phyloP scores from a whole-genome alignment of 2,888 invertebrate species.

The Ectemnius lituratus region DNA sequence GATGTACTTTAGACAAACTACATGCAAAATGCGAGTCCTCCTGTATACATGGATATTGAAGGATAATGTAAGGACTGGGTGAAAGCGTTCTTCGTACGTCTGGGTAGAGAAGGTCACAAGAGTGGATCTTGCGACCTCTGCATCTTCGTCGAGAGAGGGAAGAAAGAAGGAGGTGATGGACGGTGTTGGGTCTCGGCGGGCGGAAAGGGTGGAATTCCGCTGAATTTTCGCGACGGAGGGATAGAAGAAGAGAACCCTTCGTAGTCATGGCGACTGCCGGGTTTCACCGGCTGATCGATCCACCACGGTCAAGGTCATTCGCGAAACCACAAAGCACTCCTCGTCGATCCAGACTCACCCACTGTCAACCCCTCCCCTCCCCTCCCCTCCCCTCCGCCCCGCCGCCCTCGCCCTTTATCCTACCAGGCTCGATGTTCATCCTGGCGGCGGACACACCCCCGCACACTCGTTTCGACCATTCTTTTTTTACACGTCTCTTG shows the following conservation, averaged over 20 bases:
- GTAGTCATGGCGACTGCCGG: slow-evolving; percentile 77
- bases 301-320: slow-evolving; percentile 76
- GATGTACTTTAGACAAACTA: too few relatives aligned
- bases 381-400: too few relatives aligned
- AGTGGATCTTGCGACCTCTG: not conserved
- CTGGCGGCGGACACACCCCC: slow-evolving; percentile 50
- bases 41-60: too few relatives aligned
- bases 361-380: not conserved
- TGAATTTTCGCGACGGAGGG: slow-evolving; percentile 54
- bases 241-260: slow-evolving; percentile 62
- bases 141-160: not conserved
- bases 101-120: not conserved
- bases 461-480: not conserved
- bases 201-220: slow-evolving; percentile 47
- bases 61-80: not conserved
- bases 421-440: slow-evolving; percentile 10
- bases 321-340: slow-evolving; percentile 57
- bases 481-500: not conserved
- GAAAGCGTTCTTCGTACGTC: not conserved
- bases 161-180: not conserved
- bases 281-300: slow-evolving; percentile 73
- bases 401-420: not conserved
- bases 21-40: too few relatives aligned
- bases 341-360: slow-evolving; percentile 3
- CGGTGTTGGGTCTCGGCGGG: not conserved